Percentiles rank a stretch among this genome's conserved stretches.
Conservation (phyloP, 2,113 vertebrate species). For the Ciconia boyciana region DNA sequence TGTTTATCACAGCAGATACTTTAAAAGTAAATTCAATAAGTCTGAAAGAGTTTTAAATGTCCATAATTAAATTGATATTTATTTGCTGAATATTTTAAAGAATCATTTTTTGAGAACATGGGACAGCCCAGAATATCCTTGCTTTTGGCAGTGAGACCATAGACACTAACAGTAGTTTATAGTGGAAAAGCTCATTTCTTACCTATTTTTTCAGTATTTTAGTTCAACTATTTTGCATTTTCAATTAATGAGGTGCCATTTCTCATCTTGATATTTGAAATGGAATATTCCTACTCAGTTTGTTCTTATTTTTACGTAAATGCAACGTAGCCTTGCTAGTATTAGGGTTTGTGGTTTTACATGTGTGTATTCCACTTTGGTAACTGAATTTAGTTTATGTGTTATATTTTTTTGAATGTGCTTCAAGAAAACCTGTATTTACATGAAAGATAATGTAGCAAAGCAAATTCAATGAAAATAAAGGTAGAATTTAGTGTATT, state of each 20-base stretch:
- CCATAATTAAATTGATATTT: conserved; percentile 2
- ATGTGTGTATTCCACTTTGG: neutral
- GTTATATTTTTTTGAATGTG: neutral
- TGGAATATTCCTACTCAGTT: neutral
- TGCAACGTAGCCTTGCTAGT: neutral
- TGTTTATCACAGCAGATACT: neutral
- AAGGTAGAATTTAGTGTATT: neutral
- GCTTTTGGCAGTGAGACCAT: neutral
- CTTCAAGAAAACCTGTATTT: neutral
- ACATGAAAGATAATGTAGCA: neutral
- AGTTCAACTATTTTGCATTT: neutral
- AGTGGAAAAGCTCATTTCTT: neutral
- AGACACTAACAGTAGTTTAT: neutral
- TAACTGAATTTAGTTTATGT: neutral
- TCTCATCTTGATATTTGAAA: neutral
- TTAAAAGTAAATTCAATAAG: neutral
- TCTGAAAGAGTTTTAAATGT: conserved; percentile 1
- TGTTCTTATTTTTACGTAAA: neutral
- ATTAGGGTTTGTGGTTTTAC: neutral
- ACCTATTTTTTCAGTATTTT: neutral
- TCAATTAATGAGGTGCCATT: neutral
- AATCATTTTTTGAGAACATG: neutral
- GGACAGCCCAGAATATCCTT: neutral
- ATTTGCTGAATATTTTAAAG: conserved; percentile 29
- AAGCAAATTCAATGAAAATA: conserved; percentile 7